phyloP scores from a whole-genome alignment of 2,888 invertebrate genomes.

The Campoplex nolae region DNA sequence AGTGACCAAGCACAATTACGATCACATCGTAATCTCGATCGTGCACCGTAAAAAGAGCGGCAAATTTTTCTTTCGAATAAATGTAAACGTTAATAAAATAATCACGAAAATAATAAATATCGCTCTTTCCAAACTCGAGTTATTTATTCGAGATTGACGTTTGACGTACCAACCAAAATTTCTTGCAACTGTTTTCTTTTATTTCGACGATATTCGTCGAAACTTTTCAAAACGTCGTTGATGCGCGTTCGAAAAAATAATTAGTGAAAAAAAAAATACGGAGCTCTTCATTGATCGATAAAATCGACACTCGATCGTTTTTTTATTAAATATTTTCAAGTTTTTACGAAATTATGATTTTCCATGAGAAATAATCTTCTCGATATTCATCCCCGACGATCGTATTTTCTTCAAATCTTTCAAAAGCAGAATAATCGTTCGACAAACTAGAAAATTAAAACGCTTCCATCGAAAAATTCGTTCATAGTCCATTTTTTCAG shows the following conservation, averaged over 20 bases:
- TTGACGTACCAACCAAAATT: conserved; percentile 33
- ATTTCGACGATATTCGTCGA: not conserved
- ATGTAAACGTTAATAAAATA: not conserved
- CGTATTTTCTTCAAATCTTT: not conserved
- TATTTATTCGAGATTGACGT: conserved; percentile 42
- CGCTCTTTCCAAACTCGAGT: conserved; percentile 9
- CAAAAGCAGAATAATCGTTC: not conserved
- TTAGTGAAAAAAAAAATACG: not conserved
- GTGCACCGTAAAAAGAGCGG: conserved; percentile 70
- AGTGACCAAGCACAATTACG: conserved; percentile 44
- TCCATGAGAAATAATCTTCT: not conserved
- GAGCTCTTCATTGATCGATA: not conserved
- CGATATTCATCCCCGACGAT: not conserved
- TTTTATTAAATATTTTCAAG: too few relatives aligned
- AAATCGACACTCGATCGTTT: not conserved
- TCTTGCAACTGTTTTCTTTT: conserved; percentile 49
- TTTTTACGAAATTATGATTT: not conserved
- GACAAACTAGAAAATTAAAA: not conserved
- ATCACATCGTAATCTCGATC: conserved; percentile 70
- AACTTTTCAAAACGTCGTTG: not conserved
- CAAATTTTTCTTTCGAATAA: not conserved
- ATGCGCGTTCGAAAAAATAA: not conserved
- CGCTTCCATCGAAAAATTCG: not conserved
- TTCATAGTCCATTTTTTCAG: not conserved
- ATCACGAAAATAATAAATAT: not conserved